Evolutionary conservation across 2,797 vertebrate genomes (phyloP), one percentile per base, ranked within the genome.

Genomic region (Micropoecilia bifurca): DNA sequence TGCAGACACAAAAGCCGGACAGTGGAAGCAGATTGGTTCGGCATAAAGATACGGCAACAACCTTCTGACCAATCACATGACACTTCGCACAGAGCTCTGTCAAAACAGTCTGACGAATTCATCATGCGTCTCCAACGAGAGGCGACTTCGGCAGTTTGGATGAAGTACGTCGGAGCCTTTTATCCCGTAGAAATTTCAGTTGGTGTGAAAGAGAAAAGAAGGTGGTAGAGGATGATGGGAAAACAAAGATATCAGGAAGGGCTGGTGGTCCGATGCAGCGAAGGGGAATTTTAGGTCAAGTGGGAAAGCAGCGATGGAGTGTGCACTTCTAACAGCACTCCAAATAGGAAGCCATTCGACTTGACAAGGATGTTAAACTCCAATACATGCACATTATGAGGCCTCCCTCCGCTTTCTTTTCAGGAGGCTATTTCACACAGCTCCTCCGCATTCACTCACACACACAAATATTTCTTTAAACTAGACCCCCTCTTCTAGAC

Each of bases 321-420:
- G 88, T 63, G 47, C 4, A 16, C 82, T 81, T 80, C 57, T 75
- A 71, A 50, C 48, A 80, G 55, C 79, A 84, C 87, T 87, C 85
- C 83, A 80, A 85, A 93, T 85, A 83, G 84, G 87, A 89, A 91
- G 87, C 86, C 87, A 91, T 88, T 84, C 41, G 59, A 90, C 80
- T 92, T 91, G 94, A 93, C 91, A 94, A 86, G 86, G 82, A 90
- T 90, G 92, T 94, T 94, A 93, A 91, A 94, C 88, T 88, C 77
- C 89, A 93, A 92, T 94, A 87, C 91, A 86, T 90, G 89, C 89
- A 87, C 83, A 90, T 93, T 89, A 93, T 89, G 83, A 87, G 63
- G 74, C 48, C 76, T 3, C 25, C 33, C 76, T 3, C 25, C 33
- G 76, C 22, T 16, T 84, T 86, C 22, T 16, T 84, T 86, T 83